phyloP scores from a whole-genome alignment of 2,888 invertebrate species.

The Pristionchus mayeri region DNA sequence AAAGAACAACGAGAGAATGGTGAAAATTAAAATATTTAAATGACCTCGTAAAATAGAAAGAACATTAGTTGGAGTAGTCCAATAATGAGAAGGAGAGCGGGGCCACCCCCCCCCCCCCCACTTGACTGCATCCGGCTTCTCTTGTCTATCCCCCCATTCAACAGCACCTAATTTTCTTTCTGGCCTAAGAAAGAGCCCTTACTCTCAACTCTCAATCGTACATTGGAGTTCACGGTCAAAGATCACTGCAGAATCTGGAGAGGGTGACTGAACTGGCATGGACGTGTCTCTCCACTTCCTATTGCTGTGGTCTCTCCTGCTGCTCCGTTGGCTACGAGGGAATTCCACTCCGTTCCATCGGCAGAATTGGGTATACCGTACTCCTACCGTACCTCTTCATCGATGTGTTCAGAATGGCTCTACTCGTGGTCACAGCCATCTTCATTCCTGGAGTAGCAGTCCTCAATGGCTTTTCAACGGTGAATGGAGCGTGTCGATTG shows the following conservation, averaged over 20 bases:
- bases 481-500: too few relatives aligned
- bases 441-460: neutral
- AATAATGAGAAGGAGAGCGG: too few relatives aligned
- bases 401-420: slow-evolving; percentile 7
- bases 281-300: neutral
- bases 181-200: neutral
- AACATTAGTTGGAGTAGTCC: too few relatives aligned
- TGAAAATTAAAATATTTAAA: too few relatives aligned
- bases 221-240: neutral
- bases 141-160: neutral
- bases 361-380: neutral
- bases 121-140: slow-evolving; percentile 14
- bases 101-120: too few relatives aligned
- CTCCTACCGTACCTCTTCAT: neutral
- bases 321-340: slow-evolving; percentile 23
- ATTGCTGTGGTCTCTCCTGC: slow-evolving; percentile 25
- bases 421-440: neutral
- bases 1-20: too few relatives aligned
- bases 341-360: neutral
- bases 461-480: too few relatives aligned
- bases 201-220: neutral
- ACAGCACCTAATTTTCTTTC: neutral
- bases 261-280: slow-evolving; percentile 34
- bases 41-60: too few relatives aligned
- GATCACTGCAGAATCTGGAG: neutral